Evolutionary conservation across 2,888 invertebrate species (phyloP).

Genomic region (Autographa pulchrina): DNA sequence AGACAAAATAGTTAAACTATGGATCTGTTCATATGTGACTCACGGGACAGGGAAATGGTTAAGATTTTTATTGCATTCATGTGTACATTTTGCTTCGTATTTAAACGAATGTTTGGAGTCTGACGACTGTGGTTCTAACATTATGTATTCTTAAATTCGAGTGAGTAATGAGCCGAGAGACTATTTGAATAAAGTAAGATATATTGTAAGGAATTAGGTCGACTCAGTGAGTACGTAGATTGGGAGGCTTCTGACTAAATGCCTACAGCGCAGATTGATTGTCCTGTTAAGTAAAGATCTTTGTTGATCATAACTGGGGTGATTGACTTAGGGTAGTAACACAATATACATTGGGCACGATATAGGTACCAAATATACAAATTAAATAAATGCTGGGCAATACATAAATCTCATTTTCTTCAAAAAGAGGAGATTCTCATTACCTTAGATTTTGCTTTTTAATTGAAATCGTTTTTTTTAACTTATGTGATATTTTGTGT

Average conservation of each 20-base stretch:
- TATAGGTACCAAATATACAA: too few species aligned
- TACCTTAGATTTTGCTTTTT: too few species aligned
- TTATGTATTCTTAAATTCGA: slow-evolving; percentile 39
- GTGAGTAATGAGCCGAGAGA: slow-evolving; percentile 41
- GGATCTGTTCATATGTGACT: too few species aligned
- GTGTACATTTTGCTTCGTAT: background rate
- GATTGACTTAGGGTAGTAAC: too few species aligned
- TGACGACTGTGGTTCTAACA: slow-evolving; percentile 16
- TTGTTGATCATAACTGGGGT: background rate
- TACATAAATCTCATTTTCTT: too few species aligned
- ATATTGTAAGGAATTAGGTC: slow-evolving; percentile 47
- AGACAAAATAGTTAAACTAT: too few species aligned
- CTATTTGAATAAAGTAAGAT: slow-evolving; percentile 53
- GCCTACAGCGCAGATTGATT: background rate
- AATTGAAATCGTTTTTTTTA: too few species aligned
- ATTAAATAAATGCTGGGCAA: too few species aligned
- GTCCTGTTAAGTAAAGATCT: background rate
- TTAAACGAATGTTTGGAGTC: background rate
- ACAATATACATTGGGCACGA: too few species aligned
- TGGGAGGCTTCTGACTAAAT: slow-evolving; percentile 7
- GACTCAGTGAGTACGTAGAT: slow-evolving; percentile 43
- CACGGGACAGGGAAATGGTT: too few species aligned
- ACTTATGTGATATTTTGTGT: too few species aligned
- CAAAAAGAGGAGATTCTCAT: too few species aligned
- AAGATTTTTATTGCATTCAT: slow-evolving; percentile 7